Percentiles rank a stretch among this genome's conserved stretches.
Evolutionary conservation across 2,797 vertebrate species (phyloP).

Genomic region (Onychomys leucogaster): DNA sequence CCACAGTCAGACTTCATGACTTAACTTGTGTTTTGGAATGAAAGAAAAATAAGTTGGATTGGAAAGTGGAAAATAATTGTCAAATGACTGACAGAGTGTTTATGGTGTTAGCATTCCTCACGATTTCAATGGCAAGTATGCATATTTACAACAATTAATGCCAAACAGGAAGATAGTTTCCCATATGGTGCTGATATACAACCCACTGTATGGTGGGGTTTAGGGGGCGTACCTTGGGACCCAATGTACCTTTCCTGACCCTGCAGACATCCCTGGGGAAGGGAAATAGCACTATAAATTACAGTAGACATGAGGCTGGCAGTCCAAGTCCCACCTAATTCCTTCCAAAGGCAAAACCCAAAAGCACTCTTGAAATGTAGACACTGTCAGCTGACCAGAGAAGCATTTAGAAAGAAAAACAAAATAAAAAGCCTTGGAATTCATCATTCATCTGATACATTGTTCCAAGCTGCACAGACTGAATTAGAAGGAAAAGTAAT

Average conservation of each 20-base stretch:
- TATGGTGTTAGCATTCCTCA: background rate
- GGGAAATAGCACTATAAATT: background rate
- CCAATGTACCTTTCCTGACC: background rate
- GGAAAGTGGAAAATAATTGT: constrained; percentile 4
- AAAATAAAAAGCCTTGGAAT: background rate
- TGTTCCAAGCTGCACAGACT: background rate
- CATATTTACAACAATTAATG: background rate
- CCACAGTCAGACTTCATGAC: background rate
- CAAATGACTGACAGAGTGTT: constrained; percentile 21
- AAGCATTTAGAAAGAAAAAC: constrained; percentile 46
- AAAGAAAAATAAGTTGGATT: background rate
- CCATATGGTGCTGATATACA: background rate
- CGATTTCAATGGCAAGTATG: background rate
- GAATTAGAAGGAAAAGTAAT: constrained; percentile 36
- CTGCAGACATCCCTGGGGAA: background rate
- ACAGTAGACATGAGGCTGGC: background rate
- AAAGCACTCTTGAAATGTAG: constrained; percentile 5
- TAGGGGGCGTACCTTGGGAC: background rate
- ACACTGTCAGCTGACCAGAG: background rate
- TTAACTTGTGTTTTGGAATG: constrained; percentile 19
- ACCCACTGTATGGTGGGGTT: no score
- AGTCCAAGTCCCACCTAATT: background rate
- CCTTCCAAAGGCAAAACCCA: constrained; percentile 19
- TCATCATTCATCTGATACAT: background rate
- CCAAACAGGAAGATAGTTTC: background rate